A percentile compares a stretch with the other conserved stretches of the same genome.
Evolutionary conservation across 1,140 invertebrate species (phyloP).

Genomic region (Chelonus insularis): DNA sequence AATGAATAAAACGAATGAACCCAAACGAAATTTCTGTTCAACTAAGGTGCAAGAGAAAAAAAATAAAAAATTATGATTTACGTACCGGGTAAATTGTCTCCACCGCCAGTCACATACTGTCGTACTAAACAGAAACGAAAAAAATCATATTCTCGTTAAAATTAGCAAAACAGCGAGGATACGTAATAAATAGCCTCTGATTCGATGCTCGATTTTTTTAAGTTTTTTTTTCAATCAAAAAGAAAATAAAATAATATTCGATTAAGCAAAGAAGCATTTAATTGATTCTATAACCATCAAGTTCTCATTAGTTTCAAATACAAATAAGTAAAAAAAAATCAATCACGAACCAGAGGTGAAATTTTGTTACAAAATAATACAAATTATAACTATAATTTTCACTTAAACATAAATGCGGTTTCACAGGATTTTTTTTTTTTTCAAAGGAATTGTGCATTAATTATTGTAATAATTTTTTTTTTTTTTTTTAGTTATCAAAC

Average conservation of each 20-base stretch:
- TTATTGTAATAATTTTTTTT: slow-evolving; percentile 8
- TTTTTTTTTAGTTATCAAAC: not conserved
- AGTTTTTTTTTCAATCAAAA: slow-evolving; percentile 5
- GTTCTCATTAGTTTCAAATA: no score
- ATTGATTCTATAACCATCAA: no score
- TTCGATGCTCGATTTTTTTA: slow-evolving; percentile 14
- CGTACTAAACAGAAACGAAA: slow-evolving; percentile 71
- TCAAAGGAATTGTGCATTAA: not conserved
- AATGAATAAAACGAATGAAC: slow-evolving; percentile 16
- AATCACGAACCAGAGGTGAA: slow-evolving; percentile 45
- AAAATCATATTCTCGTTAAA: slow-evolving; percentile 59
- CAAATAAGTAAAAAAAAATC: slow-evolving; percentile 27
- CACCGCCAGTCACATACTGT: slow-evolving; percentile 72
- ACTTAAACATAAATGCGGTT: slow-evolving; percentile 38
- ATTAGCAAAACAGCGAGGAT: slow-evolving; percentile 41
- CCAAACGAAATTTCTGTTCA: slow-evolving; percentile 9
- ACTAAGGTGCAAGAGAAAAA: slow-evolving; percentile 42
- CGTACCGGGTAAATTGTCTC: slow-evolving; percentile 73
- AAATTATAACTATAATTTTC: slow-evolving; percentile 38
- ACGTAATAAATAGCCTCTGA: slow-evolving; percentile 19
- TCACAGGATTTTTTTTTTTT: not conserved
- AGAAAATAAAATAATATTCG: not conserved
- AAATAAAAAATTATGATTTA: slow-evolving; percentile 61
- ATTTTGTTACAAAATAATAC: slow-evolving; percentile 30
- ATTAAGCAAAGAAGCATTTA: no score